Conservation (phyloP, 2,797 vertebrate genomes). For the Sternarchorhynchus goeldii region DNA sequence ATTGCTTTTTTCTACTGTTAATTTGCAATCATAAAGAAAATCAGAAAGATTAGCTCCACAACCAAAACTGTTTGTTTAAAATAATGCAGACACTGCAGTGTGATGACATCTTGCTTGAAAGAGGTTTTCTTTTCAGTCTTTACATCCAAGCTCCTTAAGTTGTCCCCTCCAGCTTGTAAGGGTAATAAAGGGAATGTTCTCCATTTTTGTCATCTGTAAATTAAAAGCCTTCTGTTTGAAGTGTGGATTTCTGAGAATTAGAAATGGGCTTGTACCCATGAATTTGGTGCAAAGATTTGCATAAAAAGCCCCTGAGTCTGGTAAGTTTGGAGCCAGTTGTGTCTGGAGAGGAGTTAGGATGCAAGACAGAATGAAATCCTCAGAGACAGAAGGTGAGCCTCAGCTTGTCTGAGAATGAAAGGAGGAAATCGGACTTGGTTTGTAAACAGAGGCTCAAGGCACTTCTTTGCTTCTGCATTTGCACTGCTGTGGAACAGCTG, state of each 20-base stretch:
- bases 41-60: slow-evolving; percentile 30
- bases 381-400: slow-evolving; percentile 73
- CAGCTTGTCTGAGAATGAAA: slow-evolving; percentile 75
- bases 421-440: slow-evolving; percentile 80
- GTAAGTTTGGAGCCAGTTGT: slow-evolving; percentile 77
- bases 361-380: slow-evolving; percentile 78
- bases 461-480: slow-evolving; percentile 70
- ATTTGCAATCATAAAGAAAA: slow-evolving; percentile 35
- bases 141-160: slow-evolving; percentile 69
- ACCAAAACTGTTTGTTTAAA: slow-evolving; percentile 48
- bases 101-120: slow-evolving; percentile 54
- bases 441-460: slow-evolving; percentile 82
- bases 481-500: slow-evolving; percentile 68
- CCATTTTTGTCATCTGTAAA: slow-evolving; percentile 70
- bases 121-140: slow-evolving; percentile 58
- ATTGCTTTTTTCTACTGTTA: slow-evolving; percentile 18
- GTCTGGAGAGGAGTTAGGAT: slow-evolving; percentile 75
- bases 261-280: slow-evolving; percentile 74
- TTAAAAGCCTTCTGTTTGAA: slow-evolving; percentile 79
- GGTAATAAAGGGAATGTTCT: slow-evolving; percentile 66
- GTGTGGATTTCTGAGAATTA: slow-evolving; percentile 67
- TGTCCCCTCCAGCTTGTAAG: slow-evolving; percentile 65
- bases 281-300: slow-evolving; percentile 76
- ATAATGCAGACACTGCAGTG: slow-evolving; percentile 51
- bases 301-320: slow-evolving; percentile 76